Evolutionary conservation across 2,888 invertebrate species (phyloP).

Genomic region (Apamea anceps): DNA sequence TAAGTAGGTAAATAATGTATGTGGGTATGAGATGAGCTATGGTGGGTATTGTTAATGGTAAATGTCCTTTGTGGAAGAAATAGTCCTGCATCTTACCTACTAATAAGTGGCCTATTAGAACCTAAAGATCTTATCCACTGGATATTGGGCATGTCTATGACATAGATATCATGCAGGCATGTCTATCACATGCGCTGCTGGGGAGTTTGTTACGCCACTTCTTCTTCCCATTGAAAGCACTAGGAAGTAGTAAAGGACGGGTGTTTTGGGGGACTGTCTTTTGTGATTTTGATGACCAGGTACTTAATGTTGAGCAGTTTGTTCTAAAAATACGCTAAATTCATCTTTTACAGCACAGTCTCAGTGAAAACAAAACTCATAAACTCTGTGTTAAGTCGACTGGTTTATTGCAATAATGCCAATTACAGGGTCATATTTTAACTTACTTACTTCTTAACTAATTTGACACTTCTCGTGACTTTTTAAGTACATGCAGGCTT

Average conservation of each 20-base stretch:
- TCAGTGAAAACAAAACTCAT: constrained; percentile 76
- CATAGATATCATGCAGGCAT: too few relatives aligned
- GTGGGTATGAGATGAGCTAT: neutral
- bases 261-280: too few relatives aligned
- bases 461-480: neutral
- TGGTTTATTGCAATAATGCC: constrained; percentile 77
- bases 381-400: constrained; percentile 65
- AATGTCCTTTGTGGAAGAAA: neutral
- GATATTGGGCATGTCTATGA: neutral
- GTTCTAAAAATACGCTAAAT: neutral
- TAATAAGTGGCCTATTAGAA: neutral
- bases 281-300: too few relatives aligned
- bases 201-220: too few relatives aligned
- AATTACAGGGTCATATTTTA: neutral
- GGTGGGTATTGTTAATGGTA: neutral
- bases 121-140: neutral
- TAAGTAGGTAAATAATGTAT: neutral
- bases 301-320: too few relatives aligned
- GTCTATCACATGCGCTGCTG: neutral
- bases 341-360: constrained; percentile 50
- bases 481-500: neutral
- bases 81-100: neutral
- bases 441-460: neutral
- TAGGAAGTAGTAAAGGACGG: too few relatives aligned
- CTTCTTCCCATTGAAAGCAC: too few relatives aligned